Conservation (phyloP, 2,113 vertebrate genomes). For the Phylloscopus trochilus region DNA sequence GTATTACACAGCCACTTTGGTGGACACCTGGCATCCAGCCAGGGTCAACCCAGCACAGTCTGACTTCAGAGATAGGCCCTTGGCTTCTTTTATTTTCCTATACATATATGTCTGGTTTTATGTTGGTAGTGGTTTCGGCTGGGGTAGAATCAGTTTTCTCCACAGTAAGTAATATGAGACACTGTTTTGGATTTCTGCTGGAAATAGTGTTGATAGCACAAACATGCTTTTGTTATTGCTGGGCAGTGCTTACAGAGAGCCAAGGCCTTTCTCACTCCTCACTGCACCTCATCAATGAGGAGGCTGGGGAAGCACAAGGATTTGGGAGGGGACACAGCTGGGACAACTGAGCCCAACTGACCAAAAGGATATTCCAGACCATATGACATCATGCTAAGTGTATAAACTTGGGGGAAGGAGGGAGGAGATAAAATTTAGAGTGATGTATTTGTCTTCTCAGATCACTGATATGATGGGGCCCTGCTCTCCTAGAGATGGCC, state of each 20-base stretch:
- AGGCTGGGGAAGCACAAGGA: background rate
- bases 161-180: background rate
- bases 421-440: background rate
- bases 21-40: background rate
- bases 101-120: background rate
- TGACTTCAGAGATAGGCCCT: background rate
- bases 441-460: background rate
- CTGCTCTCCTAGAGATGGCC: background rate
- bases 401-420: background rate
- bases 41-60: background rate
- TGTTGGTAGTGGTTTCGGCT: background rate
- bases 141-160: background rate
- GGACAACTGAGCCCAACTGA: background rate
- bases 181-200: background rate
- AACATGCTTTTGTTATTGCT: background rate
- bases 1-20: accelerated
- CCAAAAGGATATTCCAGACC: background rate
- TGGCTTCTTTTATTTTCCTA: background rate
- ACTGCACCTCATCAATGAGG: background rate
- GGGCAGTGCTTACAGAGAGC: background rate
- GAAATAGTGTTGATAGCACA: background rate
- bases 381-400: background rate
- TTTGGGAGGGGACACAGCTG: too few species aligned
- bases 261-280: background rate
- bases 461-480: accelerated